phyloP scores from a whole-genome alignment of 2,113 vertebrate genomes.

The Gymnorhina tibicen region DNA sequence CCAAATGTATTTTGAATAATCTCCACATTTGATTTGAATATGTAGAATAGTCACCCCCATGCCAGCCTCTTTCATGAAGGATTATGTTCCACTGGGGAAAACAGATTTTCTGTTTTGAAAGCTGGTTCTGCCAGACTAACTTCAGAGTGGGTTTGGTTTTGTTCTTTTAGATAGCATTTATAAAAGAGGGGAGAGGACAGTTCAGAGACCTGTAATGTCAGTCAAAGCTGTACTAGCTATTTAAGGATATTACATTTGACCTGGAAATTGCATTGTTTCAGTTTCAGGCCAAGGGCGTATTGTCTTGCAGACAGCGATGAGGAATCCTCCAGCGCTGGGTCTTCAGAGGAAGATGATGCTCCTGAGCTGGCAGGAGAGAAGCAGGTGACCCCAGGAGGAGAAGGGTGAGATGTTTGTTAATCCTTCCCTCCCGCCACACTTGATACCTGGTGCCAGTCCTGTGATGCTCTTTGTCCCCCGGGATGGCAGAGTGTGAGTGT shows the following conservation, averaged over 20 bases:
- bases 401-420: conserved; percentile 80
- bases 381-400: conserved; percentile 76
- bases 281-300: conserved; percentile 88
- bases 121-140: neutral
- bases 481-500: neutral
- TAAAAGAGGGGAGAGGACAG: neutral
- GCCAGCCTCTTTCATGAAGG: neutral
- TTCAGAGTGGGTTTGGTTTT: neutral
- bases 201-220: neutral
- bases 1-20: neutral
- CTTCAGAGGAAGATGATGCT: conserved; percentile 93
- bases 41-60: neutral
- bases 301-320: conserved; percentile 97
- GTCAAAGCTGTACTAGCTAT: neutral
- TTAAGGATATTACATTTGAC: neutral
- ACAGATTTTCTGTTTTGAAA: neutral
- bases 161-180: neutral
- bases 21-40: neutral
- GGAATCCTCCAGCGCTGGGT: conserved; percentile 97
- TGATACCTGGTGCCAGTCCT: neutral
- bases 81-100: neutral
- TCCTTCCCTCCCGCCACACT: neutral
- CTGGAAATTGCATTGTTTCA: conserved; percentile 48
- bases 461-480: neutral
- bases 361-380: conserved; percentile 86